These are phyloP conservation scores for Pangasius krempfi DNA, from an alignment of 2,797 vertebrate genomes.

Conservation along the genomic window DNA sequence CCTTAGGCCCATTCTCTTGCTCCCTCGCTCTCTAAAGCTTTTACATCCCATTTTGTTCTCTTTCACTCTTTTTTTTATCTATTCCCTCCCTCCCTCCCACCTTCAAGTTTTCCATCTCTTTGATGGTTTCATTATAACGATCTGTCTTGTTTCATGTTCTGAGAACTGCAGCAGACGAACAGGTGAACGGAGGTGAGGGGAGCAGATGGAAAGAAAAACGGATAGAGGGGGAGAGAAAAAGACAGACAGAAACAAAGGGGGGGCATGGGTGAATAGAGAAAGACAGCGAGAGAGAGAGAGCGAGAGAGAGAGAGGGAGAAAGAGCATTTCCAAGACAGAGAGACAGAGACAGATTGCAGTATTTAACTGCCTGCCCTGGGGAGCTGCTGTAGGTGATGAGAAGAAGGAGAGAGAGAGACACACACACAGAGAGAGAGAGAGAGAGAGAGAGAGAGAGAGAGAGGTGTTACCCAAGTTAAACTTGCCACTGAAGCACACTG, in stretches of 20 bases:
- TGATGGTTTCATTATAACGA: constrained; percentile 53
- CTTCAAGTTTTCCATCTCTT: constrained; percentile 44
- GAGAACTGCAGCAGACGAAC: constrained; percentile 70
- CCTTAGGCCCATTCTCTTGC: constrained; percentile 27
- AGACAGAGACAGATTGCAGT: constrained; percentile 74
- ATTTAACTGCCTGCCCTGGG: constrained; percentile 76
- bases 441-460: constrained; percentile 14
- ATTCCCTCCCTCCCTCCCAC: constrained; percentile 39
- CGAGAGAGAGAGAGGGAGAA: constrained; percentile 66
- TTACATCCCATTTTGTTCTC: constrained; percentile 47
- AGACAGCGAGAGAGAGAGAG: constrained; percentile 10
- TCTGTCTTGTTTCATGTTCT: constrained; percentile 62
- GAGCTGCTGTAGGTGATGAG: constrained; percentile 73
- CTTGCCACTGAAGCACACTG: constrained; percentile 38
- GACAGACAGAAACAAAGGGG: constrained; percentile 34
- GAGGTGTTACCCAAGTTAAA: constrained; percentile 34
- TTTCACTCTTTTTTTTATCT: constrained; percentile 47
- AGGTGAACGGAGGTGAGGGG: constrained; percentile 53
- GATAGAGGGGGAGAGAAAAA: constrained; percentile 35
- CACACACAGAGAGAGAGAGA: background rate
- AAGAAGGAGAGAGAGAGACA: constrained; percentile 48
- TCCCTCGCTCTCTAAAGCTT: constrained; percentile 36
- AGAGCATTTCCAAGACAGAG: constrained; percentile 66
- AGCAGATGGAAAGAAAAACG: constrained; percentile 44
- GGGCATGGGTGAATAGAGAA: constrained; percentile 13